Evolutionary conservation across 2,888 invertebrate genomes (phyloP).

Genomic region (Drosophila eohydei): DNA sequence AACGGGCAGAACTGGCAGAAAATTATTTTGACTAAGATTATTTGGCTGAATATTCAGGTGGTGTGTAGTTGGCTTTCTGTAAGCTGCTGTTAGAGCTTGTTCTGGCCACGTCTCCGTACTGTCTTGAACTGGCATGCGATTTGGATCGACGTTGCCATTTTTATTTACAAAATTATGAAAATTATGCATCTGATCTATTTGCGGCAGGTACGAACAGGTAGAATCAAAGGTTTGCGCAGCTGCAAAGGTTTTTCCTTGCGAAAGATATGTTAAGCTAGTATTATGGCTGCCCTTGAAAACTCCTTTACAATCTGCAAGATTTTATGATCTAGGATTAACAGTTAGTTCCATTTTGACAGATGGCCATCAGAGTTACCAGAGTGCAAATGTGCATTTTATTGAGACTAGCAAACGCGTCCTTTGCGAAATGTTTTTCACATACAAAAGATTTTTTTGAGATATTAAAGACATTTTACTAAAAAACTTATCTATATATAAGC

Average conservation of each 20-base stretch:
- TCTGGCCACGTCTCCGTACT: conserved; percentile 3
- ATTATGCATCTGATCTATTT: conserved; percentile 5
- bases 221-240: conserved; percentile 16
- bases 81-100: neutral
- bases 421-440: neutral
- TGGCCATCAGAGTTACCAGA: conserved; percentile 32
- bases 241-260: conserved; percentile 11
- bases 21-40: neutral
- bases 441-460: neutral
- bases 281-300: conserved; percentile 6
- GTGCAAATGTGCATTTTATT: neutral
- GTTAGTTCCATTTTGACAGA: conserved; percentile 45
- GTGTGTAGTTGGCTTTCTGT: neutral
- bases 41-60: neutral
- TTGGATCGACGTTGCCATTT: conserved; percentile 10
- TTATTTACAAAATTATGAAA: conserved; percentile 15
- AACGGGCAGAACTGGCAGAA: conserved; percentile 6
- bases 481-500: neutral
- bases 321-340: conserved; percentile 51
- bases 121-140: conserved; percentile 22
- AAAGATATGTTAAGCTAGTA: conserved; percentile 20
- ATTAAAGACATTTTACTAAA: neutral
- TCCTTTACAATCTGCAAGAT: conserved; percentile 1
- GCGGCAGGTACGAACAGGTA: conserved; percentile 37
- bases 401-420: neutral